Percentiles rank a stretch among this genome's conserved stretches.
Evolutionary conservation across 2,888 invertebrate species (phyloP).

Genomic region (Trissoscelio sp.): DNA sequence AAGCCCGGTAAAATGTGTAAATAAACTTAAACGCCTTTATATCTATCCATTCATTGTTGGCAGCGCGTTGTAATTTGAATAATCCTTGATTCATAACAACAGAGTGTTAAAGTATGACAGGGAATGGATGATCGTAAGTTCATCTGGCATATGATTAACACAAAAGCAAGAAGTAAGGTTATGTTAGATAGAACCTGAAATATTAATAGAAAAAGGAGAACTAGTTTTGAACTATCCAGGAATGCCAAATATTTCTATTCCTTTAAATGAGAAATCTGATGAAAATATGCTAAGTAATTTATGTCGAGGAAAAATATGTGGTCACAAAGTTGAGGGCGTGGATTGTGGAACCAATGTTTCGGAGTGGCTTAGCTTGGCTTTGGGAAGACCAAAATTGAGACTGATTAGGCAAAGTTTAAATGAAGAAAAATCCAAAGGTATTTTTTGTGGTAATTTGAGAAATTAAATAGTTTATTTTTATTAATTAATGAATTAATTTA

Average conservation of each 20-base stretch:
- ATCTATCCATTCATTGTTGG: too few species aligned
- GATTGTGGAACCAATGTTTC: slow-evolving; percentile 94
- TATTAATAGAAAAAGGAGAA: slow-evolving; percentile 86
- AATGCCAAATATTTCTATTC: slow-evolving; percentile 84
- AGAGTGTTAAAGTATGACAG: slow-evolving; percentile 95
- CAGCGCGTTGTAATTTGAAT: too few species aligned
- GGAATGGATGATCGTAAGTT: slow-evolving; percentile 96
- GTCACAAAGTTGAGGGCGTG: slow-evolving; percentile 89
- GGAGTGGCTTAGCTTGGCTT: slow-evolving; percentile 91
- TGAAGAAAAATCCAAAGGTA: slow-evolving; percentile 44
- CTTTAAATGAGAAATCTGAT: slow-evolving; percentile 83
- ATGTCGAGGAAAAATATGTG: slow-evolving; percentile 94
- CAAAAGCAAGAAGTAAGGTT: slow-evolving; percentile 93
- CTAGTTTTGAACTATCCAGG: slow-evolving; percentile 87
- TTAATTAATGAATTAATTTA: not conserved
- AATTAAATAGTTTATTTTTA: not conserved
- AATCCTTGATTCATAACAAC: too few species aligned
- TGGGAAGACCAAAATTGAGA: slow-evolving; percentile 88
- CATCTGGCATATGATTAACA: slow-evolving; percentile 92
- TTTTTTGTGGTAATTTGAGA: not conserved
- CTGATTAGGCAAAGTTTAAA: slow-evolving; percentile 86
- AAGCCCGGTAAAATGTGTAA: too few species aligned
- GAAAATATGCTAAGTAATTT: slow-evolving; percentile 82
- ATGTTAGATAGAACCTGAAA: slow-evolving; percentile 90
- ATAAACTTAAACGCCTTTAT: too few species aligned